Base-by-base conservation (phyloP, 2,888 invertebrate species). In the Clostera curtula region DNA sequence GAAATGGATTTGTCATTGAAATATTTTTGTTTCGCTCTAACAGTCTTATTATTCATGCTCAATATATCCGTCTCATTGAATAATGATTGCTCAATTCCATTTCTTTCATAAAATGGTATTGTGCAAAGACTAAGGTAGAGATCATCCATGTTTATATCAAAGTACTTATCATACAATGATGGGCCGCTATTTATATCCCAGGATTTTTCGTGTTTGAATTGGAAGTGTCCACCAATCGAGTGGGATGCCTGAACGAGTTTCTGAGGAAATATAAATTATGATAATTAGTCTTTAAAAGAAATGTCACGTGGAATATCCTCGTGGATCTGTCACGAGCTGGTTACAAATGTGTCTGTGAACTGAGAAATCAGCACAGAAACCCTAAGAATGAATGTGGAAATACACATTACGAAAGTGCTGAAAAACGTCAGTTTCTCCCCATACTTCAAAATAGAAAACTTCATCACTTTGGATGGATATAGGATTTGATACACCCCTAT, bases 191-290 rank as follows among this genome's bases (percentile, higher is more conserved):
- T 58, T 11, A 59, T 44, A 24, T 77, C 75, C 85, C 85, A 85
- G 1, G 79, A 71, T 36, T 82, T 85, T 47, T 85, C 85, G 44
- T 84, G 84, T 52, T 84, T 84, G 34, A 85, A 85, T 54, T 85
- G 84, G 40, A 85, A 85, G 51, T 85, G 82, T 3, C 76, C 76
- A n/a, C 84, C 84, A 1, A 67, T 45, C 10, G 79, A 68, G 11
- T 72, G 41, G 6, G 83, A 73, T 17, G 70, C 67, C 52, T 72
- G 63, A 26, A 74, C 72, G 1, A 85, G 60, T 62, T 76, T 67
- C 84, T 85, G 67, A 30, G 67, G 67, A 35, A 7, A n/a, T n/a
- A 2, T 17, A 0, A 22, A 5, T 8, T 15, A 26, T 19, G 1
- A 9, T 9, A 4, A 5, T 12, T 4, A 18, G 8, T 18, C 8